These are phyloP conservation scores for Thamnophis elegans DNA, from an alignment of 2,797 vertebrate genomes.

Conservation along the genomic window DNA sequence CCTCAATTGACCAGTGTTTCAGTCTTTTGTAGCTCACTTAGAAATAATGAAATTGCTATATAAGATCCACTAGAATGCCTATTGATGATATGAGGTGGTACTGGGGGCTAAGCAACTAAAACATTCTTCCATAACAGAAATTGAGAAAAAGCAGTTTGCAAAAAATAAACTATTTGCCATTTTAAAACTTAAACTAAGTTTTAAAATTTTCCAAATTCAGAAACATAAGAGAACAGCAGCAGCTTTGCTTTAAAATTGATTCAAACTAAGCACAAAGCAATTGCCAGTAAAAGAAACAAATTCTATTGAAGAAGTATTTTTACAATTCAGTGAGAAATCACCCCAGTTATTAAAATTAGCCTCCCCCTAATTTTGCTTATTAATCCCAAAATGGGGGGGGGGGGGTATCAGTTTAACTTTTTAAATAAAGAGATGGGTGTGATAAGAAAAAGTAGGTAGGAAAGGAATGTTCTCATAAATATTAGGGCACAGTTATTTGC, in stretches of 20 bases:
- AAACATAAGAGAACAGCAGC: conserved; percentile 9
- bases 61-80: no score
- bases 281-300: conserved; percentile 11
- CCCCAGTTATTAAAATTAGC: background rate
- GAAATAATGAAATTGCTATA: no score
- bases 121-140: background rate
- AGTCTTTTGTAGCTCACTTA: background rate
- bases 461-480: background rate
- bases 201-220: background rate
- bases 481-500: background rate
- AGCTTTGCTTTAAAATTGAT: background rate
- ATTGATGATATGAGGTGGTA: no score
- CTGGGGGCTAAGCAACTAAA: background rate
- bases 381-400: background rate
- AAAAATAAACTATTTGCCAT: conserved; percentile 6
- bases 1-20: background rate
- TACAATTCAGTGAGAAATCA: background rate
- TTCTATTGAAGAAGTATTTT: background rate
- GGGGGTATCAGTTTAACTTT: background rate
- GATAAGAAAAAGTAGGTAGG: background rate
- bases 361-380: background rate
- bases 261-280: conserved; percentile 18
- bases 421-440: background rate
- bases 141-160: background rate
- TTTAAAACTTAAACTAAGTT: conserved; percentile 3